Evolutionary conservation across 2,113 vertebrate genomes (phyloP).

Genomic region (Lutjanus erythropterus): DNA sequence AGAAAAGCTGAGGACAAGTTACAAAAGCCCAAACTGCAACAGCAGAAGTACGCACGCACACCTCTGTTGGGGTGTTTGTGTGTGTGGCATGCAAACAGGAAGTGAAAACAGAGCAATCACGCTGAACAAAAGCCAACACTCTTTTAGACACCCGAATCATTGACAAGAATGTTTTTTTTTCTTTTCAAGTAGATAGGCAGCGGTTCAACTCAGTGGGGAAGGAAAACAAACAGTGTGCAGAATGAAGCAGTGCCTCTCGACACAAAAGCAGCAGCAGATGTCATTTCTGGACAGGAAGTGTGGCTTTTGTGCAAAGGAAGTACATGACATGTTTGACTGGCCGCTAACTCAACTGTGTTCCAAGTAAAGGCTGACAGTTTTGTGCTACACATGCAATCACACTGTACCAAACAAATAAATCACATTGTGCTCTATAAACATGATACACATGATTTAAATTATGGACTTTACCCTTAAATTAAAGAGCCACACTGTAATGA

Average conservation of each 20-base stretch:
- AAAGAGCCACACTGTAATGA: not conserved
- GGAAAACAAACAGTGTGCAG: conserved; percentile 62
- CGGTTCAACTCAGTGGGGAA: conserved; percentile 30
- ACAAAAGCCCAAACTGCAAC: conserved; percentile 36
- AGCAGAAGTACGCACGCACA: conserved; percentile 23
- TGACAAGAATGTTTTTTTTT: conserved; percentile 29
- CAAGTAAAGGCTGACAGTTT: not conserved
- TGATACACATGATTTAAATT: conserved; percentile 9
- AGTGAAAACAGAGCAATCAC: conserved; percentile 69
- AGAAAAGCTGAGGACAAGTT: conserved; percentile 37
- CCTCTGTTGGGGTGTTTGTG: conserved; percentile 3
- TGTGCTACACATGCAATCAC: not conserved
- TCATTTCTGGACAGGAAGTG: conserved; percentile 75
- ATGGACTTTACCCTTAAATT: not conserved
- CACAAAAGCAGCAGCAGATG: conserved; percentile 76
- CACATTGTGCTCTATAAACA: not conserved
- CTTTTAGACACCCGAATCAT: conserved; percentile 26
- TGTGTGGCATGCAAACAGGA: conserved; percentile 70
- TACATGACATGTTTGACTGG: conserved; percentile 46
- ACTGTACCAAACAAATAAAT: conserved; percentile 37
- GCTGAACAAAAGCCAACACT: conserved; percentile 49
- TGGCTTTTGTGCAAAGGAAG: conserved; percentile 70
- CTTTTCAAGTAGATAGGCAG: conserved; percentile 45
- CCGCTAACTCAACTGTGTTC: conserved; percentile 20
- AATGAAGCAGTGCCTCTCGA: conserved; percentile 23